Percentiles rank a stretch among this genome's conserved stretches.
Conservation (phyloP, 2,888 invertebrate species). For the Lamellibrachia satsuma region DNA sequence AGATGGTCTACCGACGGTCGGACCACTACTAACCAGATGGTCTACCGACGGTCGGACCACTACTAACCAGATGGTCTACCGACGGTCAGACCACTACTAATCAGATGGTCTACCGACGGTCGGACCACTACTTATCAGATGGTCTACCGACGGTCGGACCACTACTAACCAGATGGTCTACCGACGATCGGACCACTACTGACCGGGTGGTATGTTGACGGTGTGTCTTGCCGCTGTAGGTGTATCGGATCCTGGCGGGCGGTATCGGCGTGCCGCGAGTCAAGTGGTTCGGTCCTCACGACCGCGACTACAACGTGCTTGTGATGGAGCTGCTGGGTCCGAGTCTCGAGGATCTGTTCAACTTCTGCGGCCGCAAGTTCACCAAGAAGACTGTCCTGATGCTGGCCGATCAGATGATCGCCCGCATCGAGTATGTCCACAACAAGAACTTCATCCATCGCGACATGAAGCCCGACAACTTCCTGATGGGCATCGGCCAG, state of each 20-base stretch:
- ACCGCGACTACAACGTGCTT: constrained; percentile 72
- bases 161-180: too few relatives aligned
- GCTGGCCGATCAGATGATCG: constrained; percentile 84
- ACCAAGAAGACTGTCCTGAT: constrained; percentile 98
- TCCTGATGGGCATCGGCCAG: constrained; percentile 68
- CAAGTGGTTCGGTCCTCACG: constrained; percentile 80
- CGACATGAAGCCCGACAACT: constrained; percentile 69
- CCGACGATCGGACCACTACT: too few relatives aligned
- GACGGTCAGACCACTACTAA: too few relatives aligned
- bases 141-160: too few relatives aligned
- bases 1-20: too few relatives aligned
- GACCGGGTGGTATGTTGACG: not conserved
- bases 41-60: too few relatives aligned
- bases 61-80: too few relatives aligned
- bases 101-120: too few relatives aligned
- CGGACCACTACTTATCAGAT: too few relatives aligned
- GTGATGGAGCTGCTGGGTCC: constrained; percentile 72
- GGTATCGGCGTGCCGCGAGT: constrained; percentile 45
- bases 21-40: too few relatives aligned
- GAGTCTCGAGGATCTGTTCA: constrained; percentile 84
- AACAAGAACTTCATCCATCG: constrained; percentile 99
- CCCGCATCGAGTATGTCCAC: constrained; percentile 96
- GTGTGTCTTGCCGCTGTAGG: constrained; percentile 27
- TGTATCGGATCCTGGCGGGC: constrained; percentile 65
- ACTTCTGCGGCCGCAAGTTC: constrained; percentile 96